These are phyloP conservation scores for Megatriorchis doriae DNA, from an alignment of 2,113 vertebrate species.

Conservation along the genomic window DNA sequence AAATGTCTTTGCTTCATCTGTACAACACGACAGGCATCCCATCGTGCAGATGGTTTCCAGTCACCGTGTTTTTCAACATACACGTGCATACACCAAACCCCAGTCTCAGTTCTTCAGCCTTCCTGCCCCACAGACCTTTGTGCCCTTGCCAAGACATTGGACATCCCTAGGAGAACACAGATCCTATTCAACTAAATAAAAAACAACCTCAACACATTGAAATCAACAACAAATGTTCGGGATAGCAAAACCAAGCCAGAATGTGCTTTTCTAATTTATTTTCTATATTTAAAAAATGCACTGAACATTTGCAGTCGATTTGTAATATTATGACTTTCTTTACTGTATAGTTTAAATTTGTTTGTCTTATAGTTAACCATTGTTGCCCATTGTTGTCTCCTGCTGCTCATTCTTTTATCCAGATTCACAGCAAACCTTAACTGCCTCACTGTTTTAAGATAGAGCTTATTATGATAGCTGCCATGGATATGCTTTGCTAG, in stretches of 20 bases:
- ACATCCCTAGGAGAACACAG: neutral
- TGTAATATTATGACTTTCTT: conserved; percentile 42
- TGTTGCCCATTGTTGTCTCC: conserved; percentile 9
- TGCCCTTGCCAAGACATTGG: neutral
- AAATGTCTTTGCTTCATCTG: neutral
- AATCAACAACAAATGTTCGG: conserved; percentile 30
- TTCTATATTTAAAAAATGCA: neutral
- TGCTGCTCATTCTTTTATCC: neutral
- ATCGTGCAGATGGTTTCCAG: neutral
- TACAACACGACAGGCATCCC: neutral
- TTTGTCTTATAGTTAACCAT: conserved; percentile 44
- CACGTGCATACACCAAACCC: neutral
- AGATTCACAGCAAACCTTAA: neutral
- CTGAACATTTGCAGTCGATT: conserved; percentile 42
- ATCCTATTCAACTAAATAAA: neutral
- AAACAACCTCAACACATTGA: neutral
- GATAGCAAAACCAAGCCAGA: conserved; percentile 34
- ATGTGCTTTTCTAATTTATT: conserved; percentile 22
- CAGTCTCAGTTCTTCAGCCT: neutral
- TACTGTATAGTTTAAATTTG: conserved; percentile 45
- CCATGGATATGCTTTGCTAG: neutral
- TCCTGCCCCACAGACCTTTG: neutral
- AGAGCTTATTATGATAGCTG: conserved; percentile 41
- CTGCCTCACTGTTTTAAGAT: neutral
- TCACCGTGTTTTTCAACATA: neutral